Conservation (phyloP, 2,888 invertebrate species). For the Rhabditoides inermis region DNA sequence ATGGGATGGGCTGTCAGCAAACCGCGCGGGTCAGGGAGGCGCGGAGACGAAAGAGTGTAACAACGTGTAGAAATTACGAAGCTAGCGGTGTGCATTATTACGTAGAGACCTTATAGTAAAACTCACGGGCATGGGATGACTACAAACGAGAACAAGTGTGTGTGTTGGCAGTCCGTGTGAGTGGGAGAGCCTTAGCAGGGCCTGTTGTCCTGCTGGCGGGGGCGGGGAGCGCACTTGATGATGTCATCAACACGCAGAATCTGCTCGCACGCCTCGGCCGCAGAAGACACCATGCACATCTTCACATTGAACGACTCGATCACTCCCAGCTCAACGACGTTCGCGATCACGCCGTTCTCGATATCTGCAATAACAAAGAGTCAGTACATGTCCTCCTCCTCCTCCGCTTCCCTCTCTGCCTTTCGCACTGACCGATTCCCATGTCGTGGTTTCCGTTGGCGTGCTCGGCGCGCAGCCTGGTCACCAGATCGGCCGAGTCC, state of each 20-base stretch:
- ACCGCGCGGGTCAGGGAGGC: no score
- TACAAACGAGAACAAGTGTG: not conserved
- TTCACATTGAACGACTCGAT: slow-evolving; percentile 96
- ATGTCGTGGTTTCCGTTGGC: slow-evolving; percentile 69
- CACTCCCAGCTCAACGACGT: slow-evolving; percentile 82
- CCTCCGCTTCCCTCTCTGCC: not conserved
- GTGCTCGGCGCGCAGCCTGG: slow-evolving; percentile 83
- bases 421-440: slow-evolving; percentile 67
- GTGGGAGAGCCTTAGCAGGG: slow-evolving; percentile 35
- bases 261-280: slow-evolving; percentile 66
- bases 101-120: not conserved
- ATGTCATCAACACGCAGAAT: slow-evolving; percentile 96
- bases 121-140: not conserved
- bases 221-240: slow-evolving; percentile 61
- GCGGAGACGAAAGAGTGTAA: no score
- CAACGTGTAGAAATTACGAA: no score
- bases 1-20: no score
- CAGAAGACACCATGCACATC: slow-evolving; percentile 83
- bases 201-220: slow-evolving; percentile 39
- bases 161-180: no score
- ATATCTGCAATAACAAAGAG: slow-evolving; percentile 64
- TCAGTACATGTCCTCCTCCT: not conserved
- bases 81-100: no score
- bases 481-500: slow-evolving; percentile 86
- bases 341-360: slow-evolving; percentile 75